Evolutionary conservation across 2,113 vertebrate species (phyloP).

Genomic region (Choloepus hoffmanni): DNA sequence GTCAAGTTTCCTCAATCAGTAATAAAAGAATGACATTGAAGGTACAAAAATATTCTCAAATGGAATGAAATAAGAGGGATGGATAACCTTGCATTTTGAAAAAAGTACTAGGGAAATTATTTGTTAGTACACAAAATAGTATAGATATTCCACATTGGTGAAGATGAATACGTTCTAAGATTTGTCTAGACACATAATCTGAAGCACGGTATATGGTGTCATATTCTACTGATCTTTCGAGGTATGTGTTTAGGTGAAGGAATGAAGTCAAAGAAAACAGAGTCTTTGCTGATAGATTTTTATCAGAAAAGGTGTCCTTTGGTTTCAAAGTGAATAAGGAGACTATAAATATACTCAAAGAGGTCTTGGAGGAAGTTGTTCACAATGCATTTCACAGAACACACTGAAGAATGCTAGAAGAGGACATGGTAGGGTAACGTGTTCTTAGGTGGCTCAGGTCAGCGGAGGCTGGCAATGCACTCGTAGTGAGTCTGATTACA

Average conservation of each 20-base stretch:
- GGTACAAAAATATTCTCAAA: background rate
- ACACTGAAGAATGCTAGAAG: background rate
- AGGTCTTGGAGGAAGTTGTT: background rate
- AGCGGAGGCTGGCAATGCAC: background rate
- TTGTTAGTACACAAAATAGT: background rate
- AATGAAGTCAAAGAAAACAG: background rate
- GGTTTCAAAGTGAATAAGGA: background rate
- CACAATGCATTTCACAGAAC: background rate
- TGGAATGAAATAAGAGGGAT: background rate
- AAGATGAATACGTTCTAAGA: background rate
- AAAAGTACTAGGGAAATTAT: background rate
- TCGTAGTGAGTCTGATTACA: background rate
- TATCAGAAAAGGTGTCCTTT: background rate
- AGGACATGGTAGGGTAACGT: background rate
- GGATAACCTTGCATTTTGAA: background rate
- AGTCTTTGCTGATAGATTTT: background rate
- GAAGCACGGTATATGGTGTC: background rate
- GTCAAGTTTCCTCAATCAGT: background rate
- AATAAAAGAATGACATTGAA: background rate
- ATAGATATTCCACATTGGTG: background rate
- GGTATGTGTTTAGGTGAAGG: background rate
- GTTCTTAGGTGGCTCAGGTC: background rate
- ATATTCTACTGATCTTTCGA: background rate
- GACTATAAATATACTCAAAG: background rate
- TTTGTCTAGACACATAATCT: background rate